Evolutionary conservation across 2,888 invertebrate species (phyloP), one percentile per base, ranked within the genome.

Genomic region (Ptilodon capucinus): DNA sequence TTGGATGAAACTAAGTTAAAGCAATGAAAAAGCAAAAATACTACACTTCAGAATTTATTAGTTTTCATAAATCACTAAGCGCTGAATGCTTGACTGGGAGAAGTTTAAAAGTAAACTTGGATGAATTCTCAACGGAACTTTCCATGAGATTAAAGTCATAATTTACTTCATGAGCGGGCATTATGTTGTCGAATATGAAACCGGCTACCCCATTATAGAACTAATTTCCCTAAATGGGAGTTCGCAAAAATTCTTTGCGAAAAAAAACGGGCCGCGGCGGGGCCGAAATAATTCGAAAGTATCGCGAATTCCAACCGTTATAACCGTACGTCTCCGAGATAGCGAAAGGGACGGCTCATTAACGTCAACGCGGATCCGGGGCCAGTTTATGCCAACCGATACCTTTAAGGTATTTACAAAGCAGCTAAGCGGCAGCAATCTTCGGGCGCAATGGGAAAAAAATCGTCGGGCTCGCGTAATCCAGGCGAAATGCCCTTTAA

Each of bases 401-500:
- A 91, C 86, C 84, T 88, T 83, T 78, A 83, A 86, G 86, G 84
- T 87, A 85, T 88, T 89, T 86, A 86, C 85, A 84, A 86, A 87
- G 81, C 78, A 81, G 78, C 79, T 82, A 80, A 86, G 77, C 80
- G 77, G 69, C 63, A 69, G 71, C 78, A 84, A 86, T 84, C 78
- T 80, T 66, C 69, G 71, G 68, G 40, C 55, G 71, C 77, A 81
- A 77, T 79, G 79, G 80, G n/a, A 86, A 86, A 81, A 86, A 86
- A 40, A 16, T 14, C n/a, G 25, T 5, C 16, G 23, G 64, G 70
- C 74, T 71, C 62, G 64, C 69, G 75, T 89, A 88, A 90, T 88
- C 86, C 83, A 63, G 65, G 71, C 55, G 73, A 77, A 86, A 86
- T 79, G 74, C 79, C 83, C 79, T 81, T 86, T 82, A 86, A 86